These are phyloP conservation scores for Calonectris borealis DNA, from an alignment of 2,113 vertebrate genomes.

Conservation along the genomic window DNA sequence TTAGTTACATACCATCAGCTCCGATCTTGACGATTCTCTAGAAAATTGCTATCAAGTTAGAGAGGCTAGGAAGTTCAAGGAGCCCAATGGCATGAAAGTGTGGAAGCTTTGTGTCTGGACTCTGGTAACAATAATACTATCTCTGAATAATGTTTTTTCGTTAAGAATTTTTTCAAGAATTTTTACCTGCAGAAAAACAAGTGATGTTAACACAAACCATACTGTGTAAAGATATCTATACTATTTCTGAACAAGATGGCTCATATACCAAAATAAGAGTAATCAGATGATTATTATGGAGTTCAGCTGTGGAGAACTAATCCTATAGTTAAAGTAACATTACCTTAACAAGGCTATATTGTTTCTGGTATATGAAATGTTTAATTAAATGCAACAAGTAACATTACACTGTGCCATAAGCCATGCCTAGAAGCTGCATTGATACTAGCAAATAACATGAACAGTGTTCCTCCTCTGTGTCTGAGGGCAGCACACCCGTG, in stretches of 20 bases:
- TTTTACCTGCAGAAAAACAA: not conserved
- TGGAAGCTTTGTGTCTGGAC: not conserved
- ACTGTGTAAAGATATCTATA: not conserved
- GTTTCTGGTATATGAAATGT: not conserved
- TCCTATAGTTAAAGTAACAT: not conserved
- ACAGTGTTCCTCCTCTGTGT: not conserved
- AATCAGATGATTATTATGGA: not conserved
- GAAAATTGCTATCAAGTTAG: not conserved
- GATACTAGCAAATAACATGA: not conserved
- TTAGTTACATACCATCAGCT: not conserved
- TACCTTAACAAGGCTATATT: not conserved
- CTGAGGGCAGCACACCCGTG: accelerated
- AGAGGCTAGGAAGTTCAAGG: not conserved
- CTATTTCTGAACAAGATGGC: not conserved
- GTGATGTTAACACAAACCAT: not conserved
- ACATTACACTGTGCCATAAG: not conserved
- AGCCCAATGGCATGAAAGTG: accelerated
- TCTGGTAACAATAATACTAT: not conserved
- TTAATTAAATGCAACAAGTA: not conserved
- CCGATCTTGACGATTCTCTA: not conserved
- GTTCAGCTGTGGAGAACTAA: not conserved
- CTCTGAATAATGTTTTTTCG: not conserved
- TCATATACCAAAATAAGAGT: not conserved
- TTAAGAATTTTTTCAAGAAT: not conserved
- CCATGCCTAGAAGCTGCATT: not conserved